Evolutionary conservation across 2,888 invertebrate genomes (phyloP).

Genomic region (Trilocha varians): DNA sequence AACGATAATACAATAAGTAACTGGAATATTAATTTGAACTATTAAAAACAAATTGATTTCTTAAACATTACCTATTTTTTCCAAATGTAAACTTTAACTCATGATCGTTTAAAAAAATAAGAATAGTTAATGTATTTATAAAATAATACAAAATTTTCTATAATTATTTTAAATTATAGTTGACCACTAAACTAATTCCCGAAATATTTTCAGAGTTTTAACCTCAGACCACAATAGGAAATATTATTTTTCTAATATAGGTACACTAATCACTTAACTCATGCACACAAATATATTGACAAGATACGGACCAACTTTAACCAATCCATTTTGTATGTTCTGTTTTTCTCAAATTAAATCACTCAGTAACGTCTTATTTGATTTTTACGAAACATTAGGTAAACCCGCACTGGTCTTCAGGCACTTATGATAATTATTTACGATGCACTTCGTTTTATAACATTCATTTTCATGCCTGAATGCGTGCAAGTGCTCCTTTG

Average conservation of each 20-base stretch:
- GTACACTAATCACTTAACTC: constrained; percentile 23
- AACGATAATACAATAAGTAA: no score
- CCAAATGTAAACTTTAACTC: no score
- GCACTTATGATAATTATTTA: constrained; percentile 64
- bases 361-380: constrained; percentile 17
- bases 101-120: no score
- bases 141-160: no score
- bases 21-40: no score
- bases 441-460: constrained; percentile 62
- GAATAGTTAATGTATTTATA: no score
- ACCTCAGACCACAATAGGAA: background rate
- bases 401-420: constrained; percentile 53
- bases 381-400: constrained; percentile 30
- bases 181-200: background rate
- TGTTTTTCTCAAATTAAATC: constrained; percentile 11
- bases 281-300: constrained; percentile 17
- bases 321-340: constrained; percentile 64
- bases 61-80: no score
- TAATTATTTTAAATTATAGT: no score
- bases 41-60: no score
- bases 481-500: constrained; percentile 29
- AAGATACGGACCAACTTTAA: constrained; percentile 69
- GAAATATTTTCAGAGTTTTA: background rate
- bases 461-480: constrained; percentile 73
- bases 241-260: background rate